These are phyloP conservation scores for Lobophora halterata DNA, from an alignment of 2,888 invertebrate species.

Conservation along the genomic window DNA sequence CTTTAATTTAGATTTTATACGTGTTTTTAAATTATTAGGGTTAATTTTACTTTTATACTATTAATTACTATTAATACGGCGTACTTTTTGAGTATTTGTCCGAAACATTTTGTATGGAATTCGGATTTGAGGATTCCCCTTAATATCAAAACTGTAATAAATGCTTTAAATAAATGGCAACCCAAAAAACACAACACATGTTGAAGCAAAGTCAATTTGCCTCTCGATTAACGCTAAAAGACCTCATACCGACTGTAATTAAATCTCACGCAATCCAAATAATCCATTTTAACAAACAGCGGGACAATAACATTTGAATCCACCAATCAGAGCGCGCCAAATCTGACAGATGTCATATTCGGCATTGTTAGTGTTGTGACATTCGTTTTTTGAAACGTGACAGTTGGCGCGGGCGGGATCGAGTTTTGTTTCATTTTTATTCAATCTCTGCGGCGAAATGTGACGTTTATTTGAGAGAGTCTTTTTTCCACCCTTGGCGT, in stretches of 20 bases:
- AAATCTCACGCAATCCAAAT: slow-evolving; percentile 60
- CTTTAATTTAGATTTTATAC: no score
- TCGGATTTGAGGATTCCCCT: no score
- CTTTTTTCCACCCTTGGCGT: slow-evolving; percentile 9
- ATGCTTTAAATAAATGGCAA: slow-evolving; percentile 31
- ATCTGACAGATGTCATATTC: slow-evolving; percentile 75
- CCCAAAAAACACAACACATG: slow-evolving; percentile 46
- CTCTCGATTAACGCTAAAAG: slow-evolving; percentile 63
- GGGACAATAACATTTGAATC: slow-evolving; percentile 54
- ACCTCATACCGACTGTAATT: slow-evolving; percentile 55
- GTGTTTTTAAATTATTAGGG: no score
- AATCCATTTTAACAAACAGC: slow-evolving; percentile 56
- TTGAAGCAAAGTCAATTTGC: slow-evolving; percentile 53
- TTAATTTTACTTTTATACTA: no score
- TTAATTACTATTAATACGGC: no score
- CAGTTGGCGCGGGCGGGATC: slow-evolving; percentile 63
- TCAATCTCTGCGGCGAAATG: slow-evolving; percentile 51
- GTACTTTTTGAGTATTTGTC: no score
- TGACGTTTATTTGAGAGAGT: slow-evolving; percentile 29
- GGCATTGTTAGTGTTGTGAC: slow-evolving; percentile 51
- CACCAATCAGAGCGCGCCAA: slow-evolving; percentile 52
- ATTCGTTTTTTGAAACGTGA: slow-evolving; percentile 62
- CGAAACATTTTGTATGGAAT: no score
- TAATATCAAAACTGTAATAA: no score
- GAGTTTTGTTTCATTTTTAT: slow-evolving; percentile 49